Percentiles rank a stretch among this genome's conserved stretches.
phyloP scores from a whole-genome alignment of 1,140 invertebrate species.

The Diorhabda sublineata region DNA sequence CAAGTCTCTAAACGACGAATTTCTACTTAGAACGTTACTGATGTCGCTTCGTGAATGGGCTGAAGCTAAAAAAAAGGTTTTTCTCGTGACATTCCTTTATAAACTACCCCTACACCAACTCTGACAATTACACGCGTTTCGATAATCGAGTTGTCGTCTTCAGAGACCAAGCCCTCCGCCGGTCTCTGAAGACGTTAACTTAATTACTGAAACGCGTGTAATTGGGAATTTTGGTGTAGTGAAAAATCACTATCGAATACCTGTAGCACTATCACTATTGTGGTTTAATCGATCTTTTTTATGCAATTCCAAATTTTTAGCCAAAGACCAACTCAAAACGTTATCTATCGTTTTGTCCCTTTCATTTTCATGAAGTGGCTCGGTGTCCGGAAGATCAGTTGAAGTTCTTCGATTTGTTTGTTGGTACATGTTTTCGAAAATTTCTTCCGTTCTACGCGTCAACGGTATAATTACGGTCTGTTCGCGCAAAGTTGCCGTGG shows the following conservation, averaged over 20 bases:
- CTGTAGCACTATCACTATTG: too few relatives aligned
- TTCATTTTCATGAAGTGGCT: slow-evolving; percentile 14
- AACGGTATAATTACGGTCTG: slow-evolving; percentile 57
- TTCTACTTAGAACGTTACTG: slow-evolving; percentile 10
- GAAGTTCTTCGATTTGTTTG: background rate
- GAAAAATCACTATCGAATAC: too few relatives aligned
- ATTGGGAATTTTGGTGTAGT: too few relatives aligned
- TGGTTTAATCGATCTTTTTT: too few relatives aligned
- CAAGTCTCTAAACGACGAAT: slow-evolving; percentile 24
- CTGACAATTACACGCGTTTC: too few relatives aligned
- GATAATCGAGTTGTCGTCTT: too few relatives aligned
- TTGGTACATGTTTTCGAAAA: slow-evolving; percentile 33
- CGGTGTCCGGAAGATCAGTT: slow-evolving; percentile 15
- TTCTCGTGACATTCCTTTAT: too few relatives aligned
- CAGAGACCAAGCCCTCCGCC: too few relatives aligned
- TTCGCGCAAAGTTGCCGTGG: slow-evolving; percentile 43
- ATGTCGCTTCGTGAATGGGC: slow-evolving; percentile 20
- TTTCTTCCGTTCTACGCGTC: slow-evolving; percentile 49
- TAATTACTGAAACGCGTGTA: too few relatives aligned
- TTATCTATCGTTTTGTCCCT: slow-evolving; percentile 38
- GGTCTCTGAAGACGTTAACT: too few relatives aligned
- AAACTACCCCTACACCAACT: too few relatives aligned
- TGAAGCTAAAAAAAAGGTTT: slow-evolving; percentile 25
- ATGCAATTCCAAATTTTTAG: slow-evolving; percentile 28
- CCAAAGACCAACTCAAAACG: slow-evolving; percentile 43